phyloP scores from a whole-genome alignment of 2,797 vertebrate genomes.

The Manis javanica region DNA sequence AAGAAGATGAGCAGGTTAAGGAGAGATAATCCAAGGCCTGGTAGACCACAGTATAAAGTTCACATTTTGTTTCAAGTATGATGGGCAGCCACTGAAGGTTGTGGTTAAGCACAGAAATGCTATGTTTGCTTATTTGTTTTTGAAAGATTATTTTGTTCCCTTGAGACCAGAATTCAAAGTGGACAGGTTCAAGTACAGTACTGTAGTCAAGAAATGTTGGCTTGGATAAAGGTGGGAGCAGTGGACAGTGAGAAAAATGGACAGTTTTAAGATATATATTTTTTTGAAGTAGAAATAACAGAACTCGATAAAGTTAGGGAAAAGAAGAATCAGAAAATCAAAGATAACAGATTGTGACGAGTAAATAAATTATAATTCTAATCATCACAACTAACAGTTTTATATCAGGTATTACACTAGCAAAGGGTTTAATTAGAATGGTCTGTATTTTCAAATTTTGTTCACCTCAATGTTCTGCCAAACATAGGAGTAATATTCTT shows the following conservation, averaged over 20 bases:
- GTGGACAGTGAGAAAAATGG: neutral
- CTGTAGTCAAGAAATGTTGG: neutral
- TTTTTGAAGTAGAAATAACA: constrained; percentile 16
- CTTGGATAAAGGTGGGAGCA: neutral
- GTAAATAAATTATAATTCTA: constrained; percentile 40
- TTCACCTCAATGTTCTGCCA: constrained; percentile 3
- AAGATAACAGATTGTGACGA: neutral
- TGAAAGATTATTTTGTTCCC: neutral
- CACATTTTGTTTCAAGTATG: constrained; percentile 44
- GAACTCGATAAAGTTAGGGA: neutral
- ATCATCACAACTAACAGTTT: constrained; percentile 23
- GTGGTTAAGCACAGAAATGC: neutral
- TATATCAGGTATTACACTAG: neutral
- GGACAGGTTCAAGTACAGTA: neutral
- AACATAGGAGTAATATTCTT: neutral
- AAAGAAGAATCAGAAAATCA: neutral
- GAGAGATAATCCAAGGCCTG: neutral
- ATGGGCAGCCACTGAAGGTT: neutral
- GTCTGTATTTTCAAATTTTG: constrained; percentile 12
- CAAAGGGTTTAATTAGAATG: constrained; percentile 51
- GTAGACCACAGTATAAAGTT: neutral
- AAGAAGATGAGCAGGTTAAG: neutral
- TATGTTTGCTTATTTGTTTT: neutral
- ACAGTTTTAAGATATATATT: neutral
- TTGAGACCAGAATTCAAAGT: constrained; percentile 23